A percentile compares a stretch with the other conserved stretches of the same genome.
phyloP scores from a whole-genome alignment of 2,113 vertebrate species.

The Dicentrarchus labrax region DNA sequence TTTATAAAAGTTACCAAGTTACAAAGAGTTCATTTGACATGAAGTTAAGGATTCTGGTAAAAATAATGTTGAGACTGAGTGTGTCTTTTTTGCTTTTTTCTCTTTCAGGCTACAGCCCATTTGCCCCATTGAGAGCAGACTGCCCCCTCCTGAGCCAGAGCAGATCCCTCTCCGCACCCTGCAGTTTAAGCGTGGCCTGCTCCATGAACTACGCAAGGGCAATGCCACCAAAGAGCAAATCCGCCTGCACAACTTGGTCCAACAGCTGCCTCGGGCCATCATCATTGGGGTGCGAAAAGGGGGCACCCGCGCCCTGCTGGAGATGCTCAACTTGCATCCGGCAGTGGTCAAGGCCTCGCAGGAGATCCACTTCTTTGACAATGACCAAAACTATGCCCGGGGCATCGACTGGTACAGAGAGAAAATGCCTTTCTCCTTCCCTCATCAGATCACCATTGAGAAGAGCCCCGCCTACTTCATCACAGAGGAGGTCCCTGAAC shows the following conservation, averaged over 20 bases:
- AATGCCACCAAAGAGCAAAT: slow-evolving; percentile 92
- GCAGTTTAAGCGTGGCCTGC: slow-evolving; percentile 91
- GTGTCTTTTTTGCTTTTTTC: slow-evolving; percentile 18
- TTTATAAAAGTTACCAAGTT: no score
- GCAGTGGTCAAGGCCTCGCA: slow-evolving; percentile 97
- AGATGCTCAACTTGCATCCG: slow-evolving; percentile 97
- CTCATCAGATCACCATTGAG: slow-evolving; percentile 97
- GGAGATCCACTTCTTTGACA: slow-evolving; percentile 99
- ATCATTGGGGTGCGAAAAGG: slow-evolving; percentile 97
- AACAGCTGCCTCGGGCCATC: slow-evolving; percentile 95
- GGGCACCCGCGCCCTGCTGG: slow-evolving; percentile 93
- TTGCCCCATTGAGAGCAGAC: slow-evolving; percentile 89
- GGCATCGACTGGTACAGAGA: slow-evolving; percentile 96
- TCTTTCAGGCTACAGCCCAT: slow-evolving; percentile 90
- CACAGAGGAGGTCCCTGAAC: slow-evolving; percentile 96
- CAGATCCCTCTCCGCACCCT: slow-evolving; percentile 89
- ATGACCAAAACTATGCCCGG: slow-evolving; percentile 94
- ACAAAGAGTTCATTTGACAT: background rate
- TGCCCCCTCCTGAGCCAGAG: slow-evolving; percentile 82
- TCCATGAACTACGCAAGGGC: slow-evolving; percentile 91
- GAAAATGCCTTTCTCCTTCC: slow-evolving; percentile 98
- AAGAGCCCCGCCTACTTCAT: slow-evolving; percentile 98
- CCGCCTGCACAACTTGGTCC: slow-evolving; percentile 90
- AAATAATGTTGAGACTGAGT: background rate
- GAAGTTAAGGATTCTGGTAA: background rate